Base-by-base conservation (phyloP, 2,888 invertebrate genomes). In the Cheilosia vulpina region DNA sequence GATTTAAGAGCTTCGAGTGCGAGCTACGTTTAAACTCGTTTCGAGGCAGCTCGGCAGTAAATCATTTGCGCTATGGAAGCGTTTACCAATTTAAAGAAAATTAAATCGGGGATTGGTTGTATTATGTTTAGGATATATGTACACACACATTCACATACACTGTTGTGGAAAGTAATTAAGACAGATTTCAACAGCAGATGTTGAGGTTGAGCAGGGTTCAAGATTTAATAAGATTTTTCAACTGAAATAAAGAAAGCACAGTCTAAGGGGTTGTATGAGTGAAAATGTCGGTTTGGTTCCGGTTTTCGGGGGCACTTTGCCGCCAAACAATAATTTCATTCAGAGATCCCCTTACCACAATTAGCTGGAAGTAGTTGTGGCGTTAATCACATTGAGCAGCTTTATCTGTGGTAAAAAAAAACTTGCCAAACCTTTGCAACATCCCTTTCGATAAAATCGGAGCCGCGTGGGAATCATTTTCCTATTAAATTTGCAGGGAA, bases 11-110 rank as follows among this genome's bases (percentile, higher is more conserved):
- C 53, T 57, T 15, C 27, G 52, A 68, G 60, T 65, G 58, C 53
- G 45, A 58, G 66, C 47, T 60, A 60, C 58, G 58, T 76, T 76
- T 76, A 76, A 76, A 68, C 60, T 76, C 43, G 58, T 66, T 71
- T 21, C 19, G n/a, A 17, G 19, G 50, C 50, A 58, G 60, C 52
- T 34, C 7, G 2, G 9, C 31, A 60, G 17, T 55, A 76, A 76
- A 76, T 76, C 66, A 66, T 45, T 45, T 50, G 41, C 19, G 4
- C 55, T 41, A 3, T 47, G 38, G n/a, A 73, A 55, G 38, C 65
- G 19, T 41, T 68, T 60, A 52, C 15, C 57, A 75, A 45, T 73
- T 65, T 57, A 38, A 27, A 38, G 55, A 65, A 75, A 65, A 75
- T 75, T 75, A 75, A 63, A 55, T 63, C 62, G 52, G 38, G 38